phyloP scores from a whole-genome alignment of 2,113 vertebrate genomes.

The Protobothrops mucrosquamatus region DNA sequence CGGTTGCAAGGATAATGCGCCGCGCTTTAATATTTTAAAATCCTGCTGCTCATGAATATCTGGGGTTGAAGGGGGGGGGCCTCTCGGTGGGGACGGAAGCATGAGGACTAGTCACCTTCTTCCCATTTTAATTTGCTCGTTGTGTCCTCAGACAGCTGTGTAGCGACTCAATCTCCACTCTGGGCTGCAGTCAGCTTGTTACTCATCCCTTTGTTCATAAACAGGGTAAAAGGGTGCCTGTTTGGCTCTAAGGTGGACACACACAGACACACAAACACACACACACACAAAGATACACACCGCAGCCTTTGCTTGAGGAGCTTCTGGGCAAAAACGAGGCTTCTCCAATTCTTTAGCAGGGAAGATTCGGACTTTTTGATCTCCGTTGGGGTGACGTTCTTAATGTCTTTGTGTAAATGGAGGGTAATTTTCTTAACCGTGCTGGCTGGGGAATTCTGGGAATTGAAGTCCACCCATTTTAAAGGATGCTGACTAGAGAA shows the following conservation, averaged over 20 bases:
- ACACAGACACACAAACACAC: not conserved
- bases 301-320: not conserved
- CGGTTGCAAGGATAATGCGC: not conserved
- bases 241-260: not conserved
- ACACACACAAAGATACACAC: too few relatives aligned
- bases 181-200: not conserved
- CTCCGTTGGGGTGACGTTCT: not conserved
- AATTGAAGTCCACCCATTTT: too few relatives aligned
- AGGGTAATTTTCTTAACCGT: not conserved
- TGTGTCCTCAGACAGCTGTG: not conserved
- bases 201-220: not conserved
- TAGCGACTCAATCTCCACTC: not conserved
- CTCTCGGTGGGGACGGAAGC: not conserved
- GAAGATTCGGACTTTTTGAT: not conserved
- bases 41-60: not conserved
- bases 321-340: not conserved
- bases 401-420: not conserved
- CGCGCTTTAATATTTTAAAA: not conserved
- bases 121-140: not conserved
- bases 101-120: not conserved
- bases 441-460: not conserved
- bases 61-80: not conserved
- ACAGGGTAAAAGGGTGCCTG: not conserved
- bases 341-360: not conserved
- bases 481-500: too few relatives aligned